Base-by-base conservation (phyloP, 2,113 vertebrate species). In the Polypterus bichir region DNA sequence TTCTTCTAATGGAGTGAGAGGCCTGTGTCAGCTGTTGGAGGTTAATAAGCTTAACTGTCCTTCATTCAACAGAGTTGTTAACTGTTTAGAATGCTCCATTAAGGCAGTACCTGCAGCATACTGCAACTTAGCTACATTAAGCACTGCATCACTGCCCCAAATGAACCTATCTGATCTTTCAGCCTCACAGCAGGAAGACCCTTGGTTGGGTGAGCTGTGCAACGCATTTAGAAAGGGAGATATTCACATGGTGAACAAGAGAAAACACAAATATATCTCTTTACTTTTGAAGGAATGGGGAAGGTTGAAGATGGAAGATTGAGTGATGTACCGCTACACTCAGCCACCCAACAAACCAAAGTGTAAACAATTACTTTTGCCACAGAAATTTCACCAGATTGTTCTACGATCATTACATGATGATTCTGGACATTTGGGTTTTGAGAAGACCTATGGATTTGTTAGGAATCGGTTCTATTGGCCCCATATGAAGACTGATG, bases 371-470 rank as follows among this genome's bases (percentile, higher is more conserved):
- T 11, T 65, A 9, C 9, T 65, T 7, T 53, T 60, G 6, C 64
- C 64, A 54, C 49, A 60, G 47, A 59, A 61, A 9, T 65, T 65
- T 9, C 54, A 47, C 45, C 27, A 48, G 52, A 59, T 9, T 9
- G 57, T 59, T 48, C 63, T 60, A 27, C 44, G 54, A 51, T 64
- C 63, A 4, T 59, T 64, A 44, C 63, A 64, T 60, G 57, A 64
- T 46, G 44, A 59, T 46, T 64, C 61, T 54, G 61, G 61, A 8
- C 61, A 62, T 46, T n/a, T 62, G 47, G 61, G 51, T 7, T 62
- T 62, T 9, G 27, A 27, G 61, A 64, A 57, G 58, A 56, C 47
- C 47, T 62, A 61, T 57, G 60, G 60, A 5, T 46, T 66, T 44
- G 48, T 61, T 9, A 44, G 54, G 47, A 55, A 57, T 44, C 49